Base-by-base conservation (phyloP, 2,113 vertebrate species). In the Daboia siamensis region DNA sequence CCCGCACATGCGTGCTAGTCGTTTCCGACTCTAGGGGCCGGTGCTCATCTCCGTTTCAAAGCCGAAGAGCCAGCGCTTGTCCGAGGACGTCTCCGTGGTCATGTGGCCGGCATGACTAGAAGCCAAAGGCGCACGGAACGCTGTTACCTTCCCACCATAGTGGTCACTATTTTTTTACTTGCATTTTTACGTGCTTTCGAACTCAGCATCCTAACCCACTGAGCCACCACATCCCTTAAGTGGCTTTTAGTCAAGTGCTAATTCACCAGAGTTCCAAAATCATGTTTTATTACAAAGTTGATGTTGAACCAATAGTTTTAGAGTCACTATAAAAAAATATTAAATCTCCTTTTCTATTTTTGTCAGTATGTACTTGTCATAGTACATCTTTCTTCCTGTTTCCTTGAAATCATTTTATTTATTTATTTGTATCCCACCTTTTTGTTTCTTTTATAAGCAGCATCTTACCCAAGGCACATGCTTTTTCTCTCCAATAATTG, bases 401-500 rank as follows among this genome's bases (percentile, higher is more conserved):
- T 10, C n/a, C 64, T 24, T 52, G 55, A 86, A 5, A 89, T 48
- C 51, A 15, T 90, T 29, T 20, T 51, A 51, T 51, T 51, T 9
- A 51, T 9, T 51, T 9, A 51, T 51, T 51, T 51, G 48, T 51
- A 51, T 9, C 48, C 48, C 48, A 51, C 48, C 48, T 74, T 26
- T 52, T 0, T 95, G 39, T 56, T 46, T 92, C 1, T 54, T 15
- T 39, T 69, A 90, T 33, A 88, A 93, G 51, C 85, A 93, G 52
- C 52, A 93, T n/a, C 29, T n/a, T 84, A 88, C 48, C 48, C 48
- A 51, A 51, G 48, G 48, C 11, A 23, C 48, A 93, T 88, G 90
- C 90, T 90, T 44, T 94, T 90, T 88, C 93, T 84, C 92, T 93
- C 56, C 64, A 69, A 87, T 54, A 88, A 2, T 91, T 94, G 93